Conservation (phyloP, 2,888 invertebrate genomes). For the Dascillus cervinus region DNA sequence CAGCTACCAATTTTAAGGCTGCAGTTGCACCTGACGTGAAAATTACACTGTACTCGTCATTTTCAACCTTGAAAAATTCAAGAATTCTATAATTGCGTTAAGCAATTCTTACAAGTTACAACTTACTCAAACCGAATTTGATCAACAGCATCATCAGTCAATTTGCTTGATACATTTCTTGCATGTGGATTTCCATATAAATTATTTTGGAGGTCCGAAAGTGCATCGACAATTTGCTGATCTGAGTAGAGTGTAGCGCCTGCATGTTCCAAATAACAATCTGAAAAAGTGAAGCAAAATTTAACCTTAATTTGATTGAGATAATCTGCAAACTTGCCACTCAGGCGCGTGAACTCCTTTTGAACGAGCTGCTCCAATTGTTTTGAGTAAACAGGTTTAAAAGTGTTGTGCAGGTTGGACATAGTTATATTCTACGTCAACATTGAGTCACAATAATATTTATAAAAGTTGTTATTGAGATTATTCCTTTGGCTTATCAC, state of each 20-base stretch:
- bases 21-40: conserved; percentile 95
- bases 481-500: too few species aligned
- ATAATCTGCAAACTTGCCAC: too few species aligned
- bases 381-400: too few species aligned
- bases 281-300: conserved; percentile 47
- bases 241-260: conserved; percentile 78
- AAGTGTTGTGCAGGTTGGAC: too few species aligned
- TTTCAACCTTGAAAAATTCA: conserved; percentile 74
- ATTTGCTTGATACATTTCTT: conserved; percentile 60
- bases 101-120: conserved; percentile 1
- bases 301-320: too few species aligned
- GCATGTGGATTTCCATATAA: conserved; percentile 89
- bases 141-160: conserved; percentile 78
- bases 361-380: too few species aligned
- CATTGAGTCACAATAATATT: too few species aligned
- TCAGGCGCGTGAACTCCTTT: too few species aligned
- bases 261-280: conserved; percentile 82
- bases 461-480: too few species aligned
- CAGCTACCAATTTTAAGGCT: conserved; percentile 74
- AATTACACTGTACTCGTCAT: conserved; percentile 75
- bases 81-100: conserved; percentile 54
- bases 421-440: too few species aligned
- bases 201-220: conserved; percentile 59
- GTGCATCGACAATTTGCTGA: conserved; percentile 58
- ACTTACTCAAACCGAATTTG: conserved; percentile 67